Base-by-base conservation (phyloP, 1,140 invertebrate species). In the Condylostylus longicornis region DNA sequence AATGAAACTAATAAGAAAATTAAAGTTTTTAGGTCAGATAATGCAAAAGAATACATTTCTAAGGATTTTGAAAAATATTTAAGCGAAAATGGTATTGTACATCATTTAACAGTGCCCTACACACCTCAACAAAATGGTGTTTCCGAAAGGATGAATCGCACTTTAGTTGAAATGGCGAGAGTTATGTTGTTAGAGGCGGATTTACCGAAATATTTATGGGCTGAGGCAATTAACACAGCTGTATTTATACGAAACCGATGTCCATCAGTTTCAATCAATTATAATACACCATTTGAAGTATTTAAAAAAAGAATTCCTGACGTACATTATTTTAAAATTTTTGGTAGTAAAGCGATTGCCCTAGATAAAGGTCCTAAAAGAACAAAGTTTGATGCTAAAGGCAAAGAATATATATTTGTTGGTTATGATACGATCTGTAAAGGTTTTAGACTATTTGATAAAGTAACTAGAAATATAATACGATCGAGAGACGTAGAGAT, bases 181-280 rank as follows among this genome's bases (percentile, higher is more conserved):
- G 33, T 37, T 17, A 52, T 64, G 51, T 30, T 66, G 13, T 5
- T 18, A 5, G 14, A 36, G 6, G 5, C 35, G 18, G 14, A 14
- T 20, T 9, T 68, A 15, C 45, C 52, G n/a, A 46, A 54, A 28
- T 21, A 37, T n/a, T 49, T 62, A 23, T 70, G 65, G 66, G 58
- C 54, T 4, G 64, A 70, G 50, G 61, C 64, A 5, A 42, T 62
- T 1, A 48, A 51, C 21, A 63, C 53, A 9, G 38, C 38, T 8
- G 38, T 33, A 17, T 33, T 14, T 15, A 5, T 33, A 2, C 9
- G 21, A 7, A 39, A 47, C 28, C 18, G 39, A 27, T 38, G 35
- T 17, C 15, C 20, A 22, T 20, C 25, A 13, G 19, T 9, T 8
- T 4, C 10, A 12, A 4, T 38, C 2, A 32, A 33, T 5, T 20